Base-by-base conservation (phyloP, 1,140 invertebrate species). In the Arion vulgaris region DNA sequence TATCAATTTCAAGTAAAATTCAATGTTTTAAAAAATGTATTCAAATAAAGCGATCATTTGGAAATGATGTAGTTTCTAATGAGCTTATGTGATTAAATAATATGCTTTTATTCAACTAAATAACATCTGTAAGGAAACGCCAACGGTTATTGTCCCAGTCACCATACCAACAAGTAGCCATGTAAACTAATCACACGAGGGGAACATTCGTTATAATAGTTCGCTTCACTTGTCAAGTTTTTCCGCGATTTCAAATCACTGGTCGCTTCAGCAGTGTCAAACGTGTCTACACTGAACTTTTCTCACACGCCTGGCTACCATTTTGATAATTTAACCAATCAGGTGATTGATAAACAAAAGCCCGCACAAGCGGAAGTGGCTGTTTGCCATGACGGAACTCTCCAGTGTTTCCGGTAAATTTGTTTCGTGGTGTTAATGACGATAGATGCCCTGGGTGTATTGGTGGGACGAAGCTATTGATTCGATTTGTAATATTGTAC, bases 261-360 rank as follows among this genome's bases (percentile, higher is more conserved):
- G 51, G 34, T 19, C 76, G 57, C 76, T 62, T 68, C 51, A 78
- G 26, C 57, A 53, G n/a, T 38, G 62, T 36, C 57, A 66, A 45
- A 78, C 78, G 78, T 80, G 78, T 71, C 78, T 71, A 36, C 62
- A 51, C 1, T 39, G 41, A 5, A 28, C 36, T 23, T 69, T 17
- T 36, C 68, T 45, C 7, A 7, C 66, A 38, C 66, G 78, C 39
- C 36, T 80, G 1, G 39, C 1, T 66, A 39, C 78, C 78, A 71
- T 80, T 49, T 80, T 69, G 78, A 80, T 80, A 80, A 80, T 80
- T 80, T 53, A 80, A 80, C 78, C 78, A 80, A 80, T 80, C 78
- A 80, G n/a, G 39, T 71, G 62, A 49, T 71, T 69, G 78, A 69
- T 80, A 80, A 80, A 80, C 78, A 71, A 80, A 80, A 80, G 57